Evolutionary conservation across 2,113 vertebrate genomes (phyloP), one percentile per base, ranked within the genome.

Genomic region (Urocitellus parryii): DNA sequence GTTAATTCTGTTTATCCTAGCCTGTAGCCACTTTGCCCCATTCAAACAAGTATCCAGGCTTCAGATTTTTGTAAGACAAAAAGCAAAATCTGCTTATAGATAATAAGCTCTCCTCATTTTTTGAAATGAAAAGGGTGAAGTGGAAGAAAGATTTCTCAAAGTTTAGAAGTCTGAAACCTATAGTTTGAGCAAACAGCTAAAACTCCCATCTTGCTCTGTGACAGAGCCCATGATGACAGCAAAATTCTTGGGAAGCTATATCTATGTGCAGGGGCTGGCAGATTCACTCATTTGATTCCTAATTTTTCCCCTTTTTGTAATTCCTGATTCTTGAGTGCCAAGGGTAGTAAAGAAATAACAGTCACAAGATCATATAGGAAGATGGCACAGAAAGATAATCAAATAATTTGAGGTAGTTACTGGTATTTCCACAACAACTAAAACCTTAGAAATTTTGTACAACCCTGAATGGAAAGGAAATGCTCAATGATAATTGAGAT

Each of bases 351-450:
- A 76, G 76, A 85, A 96, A 76, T 80, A 85, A 5, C 48, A n/a
- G 32, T 94, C 76, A 87, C 67, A 22, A 94, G 56, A 72, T n/a
- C 83, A 84, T 78, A 67, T 87, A 29, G 58, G 17, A 77, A 94
- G 45, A 88, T 37, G 42, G 12, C 88, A 84, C n/a, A 83, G 77
- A 88, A 92, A 24, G 74, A 39, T 12, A 22, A 94, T 45, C 48
- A 91, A 91, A 88, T 88, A 97, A 97, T 76, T 34, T 95, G 76
- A 91, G 32, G 45, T 93, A 82, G 77, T 65, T 88, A 42, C 39
- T 88, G 13, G 10, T 63, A 85, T 32, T 80, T 80, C 61, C 53
- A 88, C 42, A 67, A 73, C 63, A 88, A 85, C 73, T 68, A 88
- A 74, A 39, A 8, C 65, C 56, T 39, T 88, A 51, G 88, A 78